A percentile compares a stretch with the other conserved stretches of the same genome.
Evolutionary conservation across 2,888 invertebrate genomes (phyloP).

Genomic region (Meiosimyza platycephala): DNA sequence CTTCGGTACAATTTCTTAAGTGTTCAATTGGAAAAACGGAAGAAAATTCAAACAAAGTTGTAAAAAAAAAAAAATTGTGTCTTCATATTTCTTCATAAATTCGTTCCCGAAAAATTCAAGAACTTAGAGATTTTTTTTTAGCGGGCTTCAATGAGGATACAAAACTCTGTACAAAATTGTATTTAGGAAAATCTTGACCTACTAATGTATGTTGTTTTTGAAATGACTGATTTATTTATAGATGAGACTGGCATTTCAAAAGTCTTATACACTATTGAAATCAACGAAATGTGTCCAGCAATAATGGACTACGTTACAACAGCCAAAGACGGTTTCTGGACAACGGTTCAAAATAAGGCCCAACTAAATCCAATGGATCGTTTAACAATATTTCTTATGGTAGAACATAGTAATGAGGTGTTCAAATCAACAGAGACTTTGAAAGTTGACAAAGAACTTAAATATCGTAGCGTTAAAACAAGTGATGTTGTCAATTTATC

Average conservation of each 20-base stretch:
- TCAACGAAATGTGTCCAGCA: slow-evolving; percentile 17
- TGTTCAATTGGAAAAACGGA: no score
- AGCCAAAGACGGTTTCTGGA: slow-evolving; percentile 5
- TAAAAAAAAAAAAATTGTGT: no score
- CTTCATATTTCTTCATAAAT: no score
- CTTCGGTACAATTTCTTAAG: no score
- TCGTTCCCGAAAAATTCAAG: no score
- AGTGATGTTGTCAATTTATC: neutral
- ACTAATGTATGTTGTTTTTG: no score
- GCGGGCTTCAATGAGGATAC: no score
- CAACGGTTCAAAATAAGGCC: neutral
- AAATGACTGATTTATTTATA: neutral
- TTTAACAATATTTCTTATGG: slow-evolving; percentile 51
- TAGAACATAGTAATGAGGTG: slow-evolving; percentile 52
- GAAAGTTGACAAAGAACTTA: slow-evolving; percentile 28
- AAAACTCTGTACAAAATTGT: no score
- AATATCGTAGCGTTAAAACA: neutral
- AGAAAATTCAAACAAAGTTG: no score
- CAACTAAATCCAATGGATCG: slow-evolving; percentile 44
- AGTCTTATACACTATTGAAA: slow-evolving; percentile 23
- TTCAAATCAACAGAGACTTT: slow-evolving; percentile 39
- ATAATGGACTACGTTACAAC: slow-evolving; percentile 12
- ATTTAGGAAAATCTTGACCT: no score
- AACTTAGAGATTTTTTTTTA: no score
- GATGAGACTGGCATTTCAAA: slow-evolving; percentile 22